A percentile compares a stretch with the other conserved stretches of the same genome.
Evolutionary conservation across 2,888 invertebrate genomes (phyloP).

Genomic region (Acrobasis consociella): DNA sequence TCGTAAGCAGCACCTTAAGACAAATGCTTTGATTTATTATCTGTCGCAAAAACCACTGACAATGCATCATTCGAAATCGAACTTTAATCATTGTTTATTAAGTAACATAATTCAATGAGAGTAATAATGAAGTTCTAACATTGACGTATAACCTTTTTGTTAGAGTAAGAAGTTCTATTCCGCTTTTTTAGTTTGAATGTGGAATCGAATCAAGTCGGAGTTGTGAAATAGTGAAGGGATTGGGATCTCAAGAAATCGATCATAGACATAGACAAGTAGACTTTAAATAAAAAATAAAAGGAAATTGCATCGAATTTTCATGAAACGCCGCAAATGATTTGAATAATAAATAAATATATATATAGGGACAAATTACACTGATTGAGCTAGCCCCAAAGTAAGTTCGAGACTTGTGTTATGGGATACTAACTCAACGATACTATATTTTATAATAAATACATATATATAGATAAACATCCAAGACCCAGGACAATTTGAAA

Average conservation of each 20-base stretch:
- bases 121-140: slow-evolving; percentile 35
- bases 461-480: no score
- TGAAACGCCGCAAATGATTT: no score
- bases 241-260: slow-evolving; percentile 30
- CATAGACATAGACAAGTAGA: slow-evolving; percentile 14
- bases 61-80: slow-evolving; percentile 1
- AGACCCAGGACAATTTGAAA: no score
- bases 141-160: slow-evolving; percentile 54
- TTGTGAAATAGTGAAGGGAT: slow-evolving; percentile 43
- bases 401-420: no score
- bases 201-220: slow-evolving; percentile 63
- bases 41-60: slow-evolving; percentile 50
- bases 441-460: no score
- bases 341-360: no score
- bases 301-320: no score
- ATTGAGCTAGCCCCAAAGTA: no score
- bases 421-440: no score
- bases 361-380: no score
- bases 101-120: slow-evolving; percentile 16
- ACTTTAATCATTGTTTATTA: slow-evolving; percentile 18
- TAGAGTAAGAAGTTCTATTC: slow-evolving; percentile 52
- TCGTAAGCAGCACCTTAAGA: slow-evolving; percentile 66
- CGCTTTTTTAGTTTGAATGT: slow-evolving; percentile 60
- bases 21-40: slow-evolving; percentile 73
- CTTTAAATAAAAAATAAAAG: no score